These are phyloP conservation scores for Teleiodes luculella DNA, from an alignment of 2,888 invertebrate species.

Conservation along the genomic window DNA sequence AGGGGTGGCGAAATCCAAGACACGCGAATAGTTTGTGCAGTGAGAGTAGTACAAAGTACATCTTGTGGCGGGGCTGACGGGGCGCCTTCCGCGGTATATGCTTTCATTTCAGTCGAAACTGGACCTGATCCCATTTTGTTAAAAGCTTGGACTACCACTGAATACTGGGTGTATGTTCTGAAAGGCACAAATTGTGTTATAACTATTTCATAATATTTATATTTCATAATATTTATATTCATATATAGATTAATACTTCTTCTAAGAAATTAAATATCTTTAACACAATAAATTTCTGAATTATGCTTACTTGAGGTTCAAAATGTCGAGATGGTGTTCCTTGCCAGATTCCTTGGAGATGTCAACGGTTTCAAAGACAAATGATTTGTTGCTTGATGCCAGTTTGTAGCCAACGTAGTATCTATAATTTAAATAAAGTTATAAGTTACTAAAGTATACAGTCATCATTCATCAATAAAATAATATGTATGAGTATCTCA, in stretches of 20 bases:
- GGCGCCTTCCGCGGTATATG: slow-evolving; percentile 96
- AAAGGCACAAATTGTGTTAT: background rate
- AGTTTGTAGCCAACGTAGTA: slow-evolving; percentile 95
- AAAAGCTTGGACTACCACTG: slow-evolving; percentile 96
- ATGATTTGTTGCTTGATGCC: slow-evolving; percentile 90
- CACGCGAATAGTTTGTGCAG: slow-evolving; percentile 95
- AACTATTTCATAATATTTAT: no score
- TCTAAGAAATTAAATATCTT: no score
- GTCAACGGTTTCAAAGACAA: slow-evolving; percentile 93
- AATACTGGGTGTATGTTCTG: slow-evolving; percentile 95
- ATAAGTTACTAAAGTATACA: background rate
- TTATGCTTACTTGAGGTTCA: slow-evolving; percentile 82
- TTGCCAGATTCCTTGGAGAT: slow-evolving; percentile 95
- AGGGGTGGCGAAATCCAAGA: slow-evolving; percentile 97
- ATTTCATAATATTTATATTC: no score
- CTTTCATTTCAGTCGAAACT: slow-evolving; percentile 91
- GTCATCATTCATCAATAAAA: background rate
- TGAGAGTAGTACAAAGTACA: slow-evolving; percentile 93
- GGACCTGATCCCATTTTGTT: slow-evolving; percentile 97
- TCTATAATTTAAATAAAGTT: slow-evolving; percentile 74
- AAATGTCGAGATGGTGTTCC: slow-evolving; percentile 90
- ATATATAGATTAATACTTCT: no score
- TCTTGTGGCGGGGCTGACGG: slow-evolving; percentile 95
- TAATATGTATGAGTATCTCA: slow-evolving; percentile 27
- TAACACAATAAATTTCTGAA: no score